These are phyloP conservation scores for Pipistrellus pygmaeus DNA, from an alignment of 2,797 vertebrate species.

Conservation along the genomic window DNA sequence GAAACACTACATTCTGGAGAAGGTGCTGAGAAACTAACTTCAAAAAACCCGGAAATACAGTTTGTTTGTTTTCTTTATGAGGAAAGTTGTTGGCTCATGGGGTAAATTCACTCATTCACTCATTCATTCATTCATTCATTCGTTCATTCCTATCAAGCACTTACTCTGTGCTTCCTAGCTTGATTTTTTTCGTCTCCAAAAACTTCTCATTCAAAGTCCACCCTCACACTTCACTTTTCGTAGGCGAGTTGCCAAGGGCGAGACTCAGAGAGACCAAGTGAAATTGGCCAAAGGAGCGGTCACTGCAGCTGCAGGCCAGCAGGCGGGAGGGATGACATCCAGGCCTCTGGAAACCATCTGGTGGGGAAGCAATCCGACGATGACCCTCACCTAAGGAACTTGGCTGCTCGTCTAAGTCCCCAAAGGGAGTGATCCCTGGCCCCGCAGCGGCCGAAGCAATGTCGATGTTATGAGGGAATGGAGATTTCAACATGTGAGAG, in stretches of 20 bases:
- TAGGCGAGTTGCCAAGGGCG: constrained; percentile 53
- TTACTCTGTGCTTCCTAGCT: background rate
- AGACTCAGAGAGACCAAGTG: constrained; percentile 33
- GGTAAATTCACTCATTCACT: background rate
- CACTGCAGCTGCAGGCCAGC: constrained; percentile 60
- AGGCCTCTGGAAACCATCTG: constrained; percentile 59
- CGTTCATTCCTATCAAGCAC: background rate
- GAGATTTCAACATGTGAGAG: constrained; percentile 75
- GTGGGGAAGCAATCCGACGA: constrained; percentile 50
- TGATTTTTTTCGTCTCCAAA: constrained; percentile 46
- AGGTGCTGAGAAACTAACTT: background rate
- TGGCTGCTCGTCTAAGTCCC: constrained; percentile 67
- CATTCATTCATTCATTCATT: background rate
- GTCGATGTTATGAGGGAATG: constrained; percentile 50
- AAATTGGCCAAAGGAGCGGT: constrained; percentile 16
- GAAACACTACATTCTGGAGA: background rate
- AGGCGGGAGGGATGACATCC: constrained; percentile 37
- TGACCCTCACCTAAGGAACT: constrained; percentile 73
- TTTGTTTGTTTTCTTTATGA: background rate
- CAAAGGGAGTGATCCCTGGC: constrained; percentile 47
- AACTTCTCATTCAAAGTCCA: constrained; percentile 54
- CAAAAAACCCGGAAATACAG: background rate
- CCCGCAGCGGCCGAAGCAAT: constrained; percentile 22
- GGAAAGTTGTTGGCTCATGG: background rate
- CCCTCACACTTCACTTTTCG: constrained; percentile 57